Percentiles rank a stretch among this genome's conserved stretches.
phyloP scores from a whole-genome alignment of 2,113 vertebrate species.

The Dasypus novemcinctus region DNA sequence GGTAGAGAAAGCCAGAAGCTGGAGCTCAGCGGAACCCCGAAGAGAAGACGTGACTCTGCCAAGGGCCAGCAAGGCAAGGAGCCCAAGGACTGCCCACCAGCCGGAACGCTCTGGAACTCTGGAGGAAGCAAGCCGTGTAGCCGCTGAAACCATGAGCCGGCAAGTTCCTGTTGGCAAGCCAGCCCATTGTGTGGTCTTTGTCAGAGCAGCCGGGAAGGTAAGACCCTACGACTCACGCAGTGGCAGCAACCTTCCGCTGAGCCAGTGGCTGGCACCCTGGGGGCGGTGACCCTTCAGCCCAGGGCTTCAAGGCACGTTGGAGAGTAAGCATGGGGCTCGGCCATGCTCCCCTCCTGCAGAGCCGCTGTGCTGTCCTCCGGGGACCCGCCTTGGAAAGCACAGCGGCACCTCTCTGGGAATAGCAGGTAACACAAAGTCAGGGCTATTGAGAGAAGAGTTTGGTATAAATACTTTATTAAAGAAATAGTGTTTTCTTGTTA shows the following conservation, averaged over 20 bases:
- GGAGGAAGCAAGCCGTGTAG: no score
- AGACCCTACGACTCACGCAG: background rate
- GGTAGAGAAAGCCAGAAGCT: no score
- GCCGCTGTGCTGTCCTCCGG: background rate
- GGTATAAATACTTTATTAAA: constrained; percentile 78
- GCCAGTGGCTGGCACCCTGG: background rate
- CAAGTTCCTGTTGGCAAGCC: no score
- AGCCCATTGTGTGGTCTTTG: no score
- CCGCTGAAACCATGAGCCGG: no score
- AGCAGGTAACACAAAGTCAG: constrained; percentile 62
- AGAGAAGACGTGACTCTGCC: no score
- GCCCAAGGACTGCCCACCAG: no score
- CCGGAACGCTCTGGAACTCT: no score
- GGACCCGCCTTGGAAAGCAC: background rate
- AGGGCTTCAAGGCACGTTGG: background rate
- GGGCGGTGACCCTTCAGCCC: background rate
- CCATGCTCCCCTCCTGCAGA: background rate
- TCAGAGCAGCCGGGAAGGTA: no score
- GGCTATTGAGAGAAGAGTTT: constrained; percentile 70
- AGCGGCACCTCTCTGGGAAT: background rate
- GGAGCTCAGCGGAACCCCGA: no score
- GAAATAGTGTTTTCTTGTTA: constrained; percentile 72
- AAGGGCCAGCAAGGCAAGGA: no score
- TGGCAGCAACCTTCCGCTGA: background rate
- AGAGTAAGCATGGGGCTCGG: background rate